Evolutionary conservation across 2,797 vertebrate species (phyloP).

Genomic region (Cryptoblepharus egeriae): DNA sequence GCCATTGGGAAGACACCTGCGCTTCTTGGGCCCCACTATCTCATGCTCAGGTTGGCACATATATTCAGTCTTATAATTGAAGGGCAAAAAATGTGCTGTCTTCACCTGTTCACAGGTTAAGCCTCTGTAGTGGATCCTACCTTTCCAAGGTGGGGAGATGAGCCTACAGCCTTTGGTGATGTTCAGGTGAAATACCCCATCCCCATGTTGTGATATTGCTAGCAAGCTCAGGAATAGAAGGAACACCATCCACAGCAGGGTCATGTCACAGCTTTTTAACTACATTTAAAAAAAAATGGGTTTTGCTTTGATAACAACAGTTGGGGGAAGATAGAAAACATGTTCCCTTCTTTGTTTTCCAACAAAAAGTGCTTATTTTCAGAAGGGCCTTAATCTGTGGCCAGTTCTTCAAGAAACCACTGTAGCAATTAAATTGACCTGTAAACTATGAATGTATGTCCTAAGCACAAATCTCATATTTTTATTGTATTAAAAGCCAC

Average conservation of each 20-base stretch:
- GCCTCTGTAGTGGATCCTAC: too few relatives aligned
- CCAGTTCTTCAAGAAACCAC: neutral
- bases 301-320: neutral
- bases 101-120: too few relatives aligned
- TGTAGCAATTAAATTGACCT: neutral
- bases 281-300: neutral
- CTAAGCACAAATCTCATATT: neutral
- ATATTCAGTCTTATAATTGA: too few relatives aligned
- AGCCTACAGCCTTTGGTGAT: conserved; percentile 42
- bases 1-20: too few relatives aligned
- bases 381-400: neutral
- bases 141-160: too few relatives aligned
- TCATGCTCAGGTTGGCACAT: too few relatives aligned
- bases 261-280: neutral
- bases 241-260: conserved; percentile 30
- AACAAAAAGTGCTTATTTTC: too few relatives aligned
- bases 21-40: too few relatives aligned
- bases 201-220: neutral
- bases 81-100: too few relatives aligned
- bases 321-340: neutral
- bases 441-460: neutral
- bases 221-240: conserved; percentile 16
- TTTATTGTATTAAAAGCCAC: neutral
- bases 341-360: too few relatives aligned
- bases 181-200: conserved; percentile 29